These are phyloP conservation scores for Callochromis pleurospilus DNA, from an alignment of 2,113 vertebrate species.

Conservation along the genomic window DNA sequence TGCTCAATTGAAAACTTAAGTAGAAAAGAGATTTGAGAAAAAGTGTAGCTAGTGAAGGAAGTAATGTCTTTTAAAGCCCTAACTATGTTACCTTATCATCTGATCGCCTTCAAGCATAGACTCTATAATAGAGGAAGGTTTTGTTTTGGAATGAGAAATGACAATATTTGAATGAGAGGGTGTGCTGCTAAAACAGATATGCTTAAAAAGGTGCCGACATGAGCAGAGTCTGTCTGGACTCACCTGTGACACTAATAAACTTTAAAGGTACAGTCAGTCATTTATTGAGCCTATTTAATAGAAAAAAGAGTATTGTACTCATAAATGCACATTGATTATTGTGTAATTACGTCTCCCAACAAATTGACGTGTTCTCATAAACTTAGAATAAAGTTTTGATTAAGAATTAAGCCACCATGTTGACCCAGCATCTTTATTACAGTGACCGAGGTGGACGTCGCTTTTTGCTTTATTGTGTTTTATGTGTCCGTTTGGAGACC, in stretches of 20 bases:
- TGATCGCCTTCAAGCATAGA: background rate
- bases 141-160: background rate
- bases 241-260: background rate
- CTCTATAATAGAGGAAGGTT: background rate
- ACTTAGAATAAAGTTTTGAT: background rate
- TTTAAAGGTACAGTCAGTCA: background rate
- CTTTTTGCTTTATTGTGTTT: background rate
- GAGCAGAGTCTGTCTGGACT: background rate
- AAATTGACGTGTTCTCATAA: background rate
- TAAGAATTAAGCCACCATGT: background rate
- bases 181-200: background rate
- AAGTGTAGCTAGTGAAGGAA: background rate
- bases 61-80: background rate
- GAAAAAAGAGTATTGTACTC: background rate
- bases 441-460: background rate
- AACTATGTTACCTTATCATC: background rate
- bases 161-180: background rate
- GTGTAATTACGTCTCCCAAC: background rate
- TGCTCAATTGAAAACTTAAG: background rate
- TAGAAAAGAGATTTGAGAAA: background rate
- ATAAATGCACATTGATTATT: background rate
- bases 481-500: background rate
- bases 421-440: background rate
- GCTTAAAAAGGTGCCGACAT: background rate
- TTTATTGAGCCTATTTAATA: background rate